Conservation (phyloP, 2,797 vertebrate species). For the Clarias platycephalus region DNA sequence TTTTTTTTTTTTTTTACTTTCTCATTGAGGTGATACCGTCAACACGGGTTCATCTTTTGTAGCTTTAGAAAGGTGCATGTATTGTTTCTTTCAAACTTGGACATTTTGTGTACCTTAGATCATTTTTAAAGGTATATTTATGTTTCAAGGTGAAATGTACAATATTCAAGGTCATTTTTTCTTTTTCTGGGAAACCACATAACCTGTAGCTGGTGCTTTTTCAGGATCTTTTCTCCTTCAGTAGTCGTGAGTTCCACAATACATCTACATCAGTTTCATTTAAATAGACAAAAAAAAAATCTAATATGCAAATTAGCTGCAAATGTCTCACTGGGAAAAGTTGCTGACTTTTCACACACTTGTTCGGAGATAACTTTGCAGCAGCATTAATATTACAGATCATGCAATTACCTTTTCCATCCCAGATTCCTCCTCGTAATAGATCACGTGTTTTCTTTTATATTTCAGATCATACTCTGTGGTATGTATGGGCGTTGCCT, state of each 20-base stretch:
- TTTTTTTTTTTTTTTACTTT: not conserved
- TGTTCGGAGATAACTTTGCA: not conserved
- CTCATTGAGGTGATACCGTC: not conserved
- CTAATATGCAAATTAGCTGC: constrained; percentile 3
- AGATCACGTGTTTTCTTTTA: not conserved
- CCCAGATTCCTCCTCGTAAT: not conserved
- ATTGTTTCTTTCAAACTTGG: not conserved
- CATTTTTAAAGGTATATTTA: not conserved
- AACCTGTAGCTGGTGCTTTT: constrained; percentile 21
- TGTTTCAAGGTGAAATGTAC: not conserved
- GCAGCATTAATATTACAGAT: not conserved
- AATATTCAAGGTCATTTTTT: not conserved
- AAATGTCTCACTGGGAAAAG: not conserved
- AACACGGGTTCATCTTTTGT: not conserved
- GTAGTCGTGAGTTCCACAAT: not conserved
- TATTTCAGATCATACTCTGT: not conserved
- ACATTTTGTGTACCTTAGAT: not conserved
- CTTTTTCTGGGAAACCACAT: not conserved
- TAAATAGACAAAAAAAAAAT: not conserved
- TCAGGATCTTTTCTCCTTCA: not conserved
- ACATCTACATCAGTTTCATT: not conserved
- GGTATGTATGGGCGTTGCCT: not conserved
- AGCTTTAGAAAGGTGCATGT: not conserved
- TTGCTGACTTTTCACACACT: not conserved
- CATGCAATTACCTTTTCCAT: not conserved